Evolutionary conservation across 2,113 vertebrate species (phyloP).

Genomic region (Podilymbus podiceps): DNA sequence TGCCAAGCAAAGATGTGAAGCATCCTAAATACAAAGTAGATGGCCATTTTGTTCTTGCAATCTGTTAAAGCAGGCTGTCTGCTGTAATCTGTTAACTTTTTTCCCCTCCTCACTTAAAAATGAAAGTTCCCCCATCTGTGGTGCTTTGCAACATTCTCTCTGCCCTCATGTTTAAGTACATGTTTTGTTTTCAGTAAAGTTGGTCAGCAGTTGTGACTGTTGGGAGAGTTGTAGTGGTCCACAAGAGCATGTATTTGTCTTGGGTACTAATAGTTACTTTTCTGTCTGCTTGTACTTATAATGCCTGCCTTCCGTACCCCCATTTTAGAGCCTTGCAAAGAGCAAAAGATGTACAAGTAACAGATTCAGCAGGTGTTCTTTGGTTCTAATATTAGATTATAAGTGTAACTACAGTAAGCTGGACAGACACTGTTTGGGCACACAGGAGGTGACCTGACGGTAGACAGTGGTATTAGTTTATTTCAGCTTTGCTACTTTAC

Average conservation of each 20-base stretch:
- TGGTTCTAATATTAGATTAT: background rate
- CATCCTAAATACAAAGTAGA: slow-evolving; percentile 31
- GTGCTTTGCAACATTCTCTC: background rate
- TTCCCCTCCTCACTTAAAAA: background rate
- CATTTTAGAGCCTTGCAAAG: background rate
- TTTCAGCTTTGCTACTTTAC: background rate
- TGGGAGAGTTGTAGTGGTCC: background rate
- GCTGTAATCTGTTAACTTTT: slow-evolving; percentile 41
- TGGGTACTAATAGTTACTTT: background rate
- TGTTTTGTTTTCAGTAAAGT: background rate
- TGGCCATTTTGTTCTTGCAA: slow-evolving; percentile 59
- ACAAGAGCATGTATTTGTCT: background rate
- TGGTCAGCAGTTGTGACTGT: background rate
- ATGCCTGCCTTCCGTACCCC: background rate
- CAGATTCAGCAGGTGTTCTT: background rate
- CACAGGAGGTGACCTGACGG: background rate
- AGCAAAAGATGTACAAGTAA: background rate
- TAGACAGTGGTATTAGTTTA: background rate
- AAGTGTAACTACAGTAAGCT: background rate
- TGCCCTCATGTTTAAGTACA: background rate
- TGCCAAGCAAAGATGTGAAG: slow-evolving; percentile 51
- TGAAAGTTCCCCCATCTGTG: slow-evolving; percentile 22
- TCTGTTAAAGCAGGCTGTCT: slow-evolving; percentile 60
- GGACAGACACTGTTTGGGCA: background rate
- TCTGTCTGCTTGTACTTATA: background rate